Conservation (phyloP, 2,888 invertebrate genomes). For the Idaea aversata region DNA sequence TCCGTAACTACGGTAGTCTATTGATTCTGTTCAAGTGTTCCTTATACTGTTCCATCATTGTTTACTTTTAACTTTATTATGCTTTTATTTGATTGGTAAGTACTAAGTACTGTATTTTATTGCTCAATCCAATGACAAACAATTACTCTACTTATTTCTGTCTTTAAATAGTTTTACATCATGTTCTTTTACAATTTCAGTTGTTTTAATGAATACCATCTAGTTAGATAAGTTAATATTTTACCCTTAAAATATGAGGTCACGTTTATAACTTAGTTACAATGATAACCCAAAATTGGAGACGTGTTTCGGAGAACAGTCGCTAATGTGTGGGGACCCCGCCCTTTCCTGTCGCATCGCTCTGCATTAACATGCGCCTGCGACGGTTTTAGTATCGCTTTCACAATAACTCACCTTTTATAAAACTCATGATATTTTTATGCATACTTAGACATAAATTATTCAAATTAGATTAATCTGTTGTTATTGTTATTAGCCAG, state of each 20-base stretch:
- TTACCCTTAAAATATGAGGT: neutral
- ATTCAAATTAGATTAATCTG: neutral
- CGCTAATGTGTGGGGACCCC: slow-evolving; percentile 61
- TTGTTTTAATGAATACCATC: neutral
- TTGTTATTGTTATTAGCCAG: neutral
- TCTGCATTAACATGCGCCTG: slow-evolving; percentile 29
- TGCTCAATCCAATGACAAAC: neutral
- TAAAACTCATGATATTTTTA: neutral
- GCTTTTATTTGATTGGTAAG: neutral
- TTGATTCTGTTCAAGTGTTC: slow-evolving; percentile 30
- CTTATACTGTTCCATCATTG: neutral
- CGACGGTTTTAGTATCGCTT: slow-evolving; percentile 21
- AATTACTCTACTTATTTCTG: neutral
- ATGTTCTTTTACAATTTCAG: too few species aligned
- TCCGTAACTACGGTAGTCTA: slow-evolving; percentile 46
- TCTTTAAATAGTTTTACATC: neutral
- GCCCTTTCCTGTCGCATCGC: slow-evolving; percentile 69
- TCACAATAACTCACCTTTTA: slow-evolving; percentile 3
- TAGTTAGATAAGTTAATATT: neutral
- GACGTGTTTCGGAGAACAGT: slow-evolving; percentile 46
- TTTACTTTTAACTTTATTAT: slow-evolving; percentile 1
- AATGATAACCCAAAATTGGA: slow-evolving; percentile 39
- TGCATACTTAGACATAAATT: neutral
- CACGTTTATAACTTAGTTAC: slow-evolving; percentile 9
- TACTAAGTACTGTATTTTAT: neutral